Base-by-base conservation (phyloP, 2,888 invertebrate genomes). In the Drosophila barbarae region DNA sequence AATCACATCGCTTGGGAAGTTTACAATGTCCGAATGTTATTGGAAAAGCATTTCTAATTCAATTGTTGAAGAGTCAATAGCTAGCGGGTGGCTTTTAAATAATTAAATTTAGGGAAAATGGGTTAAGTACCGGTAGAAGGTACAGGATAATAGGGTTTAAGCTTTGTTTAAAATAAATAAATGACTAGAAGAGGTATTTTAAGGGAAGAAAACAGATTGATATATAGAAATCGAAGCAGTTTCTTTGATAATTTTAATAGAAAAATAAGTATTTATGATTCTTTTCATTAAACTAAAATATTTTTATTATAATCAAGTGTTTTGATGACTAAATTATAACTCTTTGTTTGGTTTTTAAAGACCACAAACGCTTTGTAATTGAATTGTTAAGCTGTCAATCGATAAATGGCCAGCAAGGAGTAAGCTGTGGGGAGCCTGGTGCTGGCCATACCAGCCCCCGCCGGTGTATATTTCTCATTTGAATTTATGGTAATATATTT, bases 401-500 rank as follows among this genome's bases (percentile, higher is more conserved):
- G 67, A 68, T 68, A 60, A 66, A 44, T 10, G 39, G 41, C 21
- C 21, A 41, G 50, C 3, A 21, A 49, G 28, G 21, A 21, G 39
- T 46, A 63, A 49, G 23, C 26, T 15, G 35, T 8, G 46, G 46
- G 61, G 35, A 35, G 41, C 32, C 8, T 34, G 65, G 38, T 12
- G 36, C 35, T 44, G 12, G 51, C 18, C 41, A 55, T n/a, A 38
- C 13, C 59, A 28, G 21, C 15, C 30, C 47, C 32, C 23, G 41
- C 21, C 34, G 49, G 50, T 21, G 42, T 50, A 42, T 15, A 32
- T 28, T 56, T 39, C 66, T 56, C 64, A 68, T 76, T 79, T 69
- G 51, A 76, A 71, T 73, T 76, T 80, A 80, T 77, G 77, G 74
- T 72, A 77, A 77, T 74, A 77, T 66, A 46, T 51, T 38, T 58